These are phyloP conservation scores for Solenopsis fugax DNA, from an alignment of 1,140 invertebrate species.

Conservation along the genomic window DNA sequence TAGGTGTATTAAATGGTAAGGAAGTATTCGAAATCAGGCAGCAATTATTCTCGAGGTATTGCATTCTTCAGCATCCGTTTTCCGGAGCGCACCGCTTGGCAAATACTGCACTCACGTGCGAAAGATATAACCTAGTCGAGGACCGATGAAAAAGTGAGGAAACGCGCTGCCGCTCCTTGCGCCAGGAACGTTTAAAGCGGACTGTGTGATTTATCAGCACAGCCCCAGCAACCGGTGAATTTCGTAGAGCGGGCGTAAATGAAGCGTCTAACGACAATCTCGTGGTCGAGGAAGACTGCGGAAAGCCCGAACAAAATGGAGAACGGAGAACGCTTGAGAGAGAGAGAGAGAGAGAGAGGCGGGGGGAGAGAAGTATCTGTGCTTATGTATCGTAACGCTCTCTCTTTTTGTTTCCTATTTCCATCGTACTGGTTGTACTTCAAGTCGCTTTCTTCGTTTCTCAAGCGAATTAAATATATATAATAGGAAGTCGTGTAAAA, in stretches of 20 bases:
- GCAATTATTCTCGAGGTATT: constrained; percentile 46
- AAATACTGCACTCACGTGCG: constrained; percentile 47
- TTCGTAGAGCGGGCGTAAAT: constrained; percentile 74
- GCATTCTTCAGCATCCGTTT: constrained; percentile 54
- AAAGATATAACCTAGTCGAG: constrained; percentile 48
- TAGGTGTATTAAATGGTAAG: constrained; percentile 7
- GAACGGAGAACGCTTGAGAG: not conserved
- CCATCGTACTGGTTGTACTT: constrained; percentile 11
- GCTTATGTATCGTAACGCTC: constrained; percentile 1
- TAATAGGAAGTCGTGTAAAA: constrained; percentile 30
- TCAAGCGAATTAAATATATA: constrained; percentile 4
- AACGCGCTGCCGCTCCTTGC: constrained; percentile 40
- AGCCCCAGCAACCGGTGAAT: constrained; percentile 67
- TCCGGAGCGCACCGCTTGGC: constrained; percentile 38
- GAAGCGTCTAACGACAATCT: constrained; percentile 79
- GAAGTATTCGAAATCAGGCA: not conserved
- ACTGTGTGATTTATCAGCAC: constrained; percentile 70
- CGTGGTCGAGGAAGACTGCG: constrained; percentile 67
- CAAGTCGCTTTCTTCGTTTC: constrained; percentile 20
- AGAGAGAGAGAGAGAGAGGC: no score
- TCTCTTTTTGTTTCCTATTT: constrained; percentile 50
- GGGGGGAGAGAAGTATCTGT: not conserved
- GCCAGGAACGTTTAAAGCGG: constrained; percentile 68
- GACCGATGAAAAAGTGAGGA: constrained; percentile 63
- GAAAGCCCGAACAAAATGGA: constrained; percentile 36